Evolutionary conservation across 2,113 vertebrate genomes (phyloP), one percentile per base, ranked within the genome.

Genomic region (Vidua macroura): DNA sequence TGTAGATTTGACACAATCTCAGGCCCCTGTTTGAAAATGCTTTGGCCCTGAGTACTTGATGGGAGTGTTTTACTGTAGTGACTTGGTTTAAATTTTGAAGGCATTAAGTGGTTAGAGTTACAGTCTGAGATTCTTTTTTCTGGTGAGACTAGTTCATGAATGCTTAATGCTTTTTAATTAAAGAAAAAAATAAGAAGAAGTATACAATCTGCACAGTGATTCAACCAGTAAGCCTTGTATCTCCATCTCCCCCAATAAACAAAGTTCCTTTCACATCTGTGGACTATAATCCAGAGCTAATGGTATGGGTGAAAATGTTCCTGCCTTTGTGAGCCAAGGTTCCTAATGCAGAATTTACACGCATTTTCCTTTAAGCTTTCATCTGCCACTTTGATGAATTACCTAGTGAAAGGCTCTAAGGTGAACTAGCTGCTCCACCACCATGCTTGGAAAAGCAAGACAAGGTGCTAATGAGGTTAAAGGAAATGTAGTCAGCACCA

Each of bases 401-500:
- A 82, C 91, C 63, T 28, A 64, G 77, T 41, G 49, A 82, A 94
- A 93, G 41, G n/a, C 58, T 66, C 52, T 86, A 94, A 93, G 85
- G 91, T 87, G 66, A 96, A 86, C 70, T 80, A 83, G 83, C 74
- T 93, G 59, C 60, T 93, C 92, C 94, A 96, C 86, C 93, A 82
- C 46, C 52, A n/a, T 91, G 94, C 96, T 97, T 97, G 97, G 97
- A 96, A 97, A 97, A 97, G 97, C 91, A 96, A 93, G 67, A 93
- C 52, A 6, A 95, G 79, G 78, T 87, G 92, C 85, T 97, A 97
- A 95, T 87, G 90, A 98, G 97, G 91, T 97, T 97, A 95, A 92
- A 84, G 91, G 77, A 93, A 96, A 96, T 91, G 68, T 39, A 95
- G 80, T 93, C 90, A 73, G 67, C 72, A 66, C 15, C 56, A 37